Percentiles rank a stretch among this genome's conserved stretches.
phyloP scores from a whole-genome alignment of 2,888 invertebrate genomes.

The Salpingus planirostris region DNA sequence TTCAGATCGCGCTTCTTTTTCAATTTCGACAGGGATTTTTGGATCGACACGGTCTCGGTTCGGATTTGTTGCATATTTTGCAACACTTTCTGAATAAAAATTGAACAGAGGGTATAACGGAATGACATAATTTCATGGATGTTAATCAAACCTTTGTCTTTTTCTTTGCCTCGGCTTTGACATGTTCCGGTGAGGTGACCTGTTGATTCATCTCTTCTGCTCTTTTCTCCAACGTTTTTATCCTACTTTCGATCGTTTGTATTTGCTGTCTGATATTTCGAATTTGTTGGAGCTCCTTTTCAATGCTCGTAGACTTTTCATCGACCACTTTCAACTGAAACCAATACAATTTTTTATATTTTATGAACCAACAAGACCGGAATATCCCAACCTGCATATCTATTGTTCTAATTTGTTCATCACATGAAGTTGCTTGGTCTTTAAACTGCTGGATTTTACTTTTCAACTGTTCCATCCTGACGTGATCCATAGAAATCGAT shows the following conservation, averaged over 20 bases:
- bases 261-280: conserved; percentile 19
- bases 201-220: conserved; percentile 19
- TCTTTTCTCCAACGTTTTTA: conserved; percentile 17
- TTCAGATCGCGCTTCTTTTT: too few relatives aligned
- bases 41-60: too few relatives aligned
- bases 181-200: conserved; percentile 19
- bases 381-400: conserved; percentile 31
- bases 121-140: too few relatives aligned
- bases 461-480: conserved; percentile 39
- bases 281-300: conserved; percentile 22
- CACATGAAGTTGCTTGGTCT: conserved; percentile 17
- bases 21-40: too few relatives aligned
- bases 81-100: too few relatives aligned
- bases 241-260: conserved; percentile 21
- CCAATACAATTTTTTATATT: conserved; percentile 15
- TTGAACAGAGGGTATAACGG: too few relatives aligned
- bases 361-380: conserved; percentile 6
- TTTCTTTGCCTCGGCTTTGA: neutral
- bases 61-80: too few relatives aligned
- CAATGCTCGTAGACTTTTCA: conserved; percentile 18
- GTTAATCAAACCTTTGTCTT: too few relatives aligned
- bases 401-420: conserved; percentile 31
- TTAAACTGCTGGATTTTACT: conserved; percentile 25
- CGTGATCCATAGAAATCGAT: conserved; percentile 51
- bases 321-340: conserved; percentile 14